Base-by-base conservation (phyloP, 2,797 vertebrate species). In the Gallinago nigripennis region DNA sequence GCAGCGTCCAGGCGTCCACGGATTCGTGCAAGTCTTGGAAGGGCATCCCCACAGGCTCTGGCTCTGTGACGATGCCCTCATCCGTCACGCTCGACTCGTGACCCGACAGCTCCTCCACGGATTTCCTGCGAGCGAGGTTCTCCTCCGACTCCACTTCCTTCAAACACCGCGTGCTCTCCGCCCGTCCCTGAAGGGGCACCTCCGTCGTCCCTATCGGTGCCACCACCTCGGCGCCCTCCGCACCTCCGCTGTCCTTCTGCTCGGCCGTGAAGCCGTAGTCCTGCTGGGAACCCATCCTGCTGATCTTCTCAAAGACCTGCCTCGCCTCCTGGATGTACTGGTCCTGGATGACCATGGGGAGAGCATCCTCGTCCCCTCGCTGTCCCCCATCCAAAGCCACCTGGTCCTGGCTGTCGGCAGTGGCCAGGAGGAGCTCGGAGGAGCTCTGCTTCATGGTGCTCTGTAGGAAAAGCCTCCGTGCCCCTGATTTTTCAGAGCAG, bases 51-150 rank as follows among this genome's bases (percentile, higher is more conserved):
- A 68, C 12, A 4, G 98, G 98, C 58, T 99, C 99, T 1, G 98
- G 98, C 95, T 99, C 99, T 0, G 99, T 99, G 80, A 99, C 99
- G 51, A 99, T 99, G 86, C 99, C 99, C 97, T 99, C 99, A 41
- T 99, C 99, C 2, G 98, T 99, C 97, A 99, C 98, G 64, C 98
- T 99, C 6, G 99, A 99, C 96, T 99, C 99, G 0, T 99, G 99
- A 53, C 99, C 99, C 1, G 99, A 99, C 78, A 99, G 98, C 87
- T 99, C 99, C 93, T 99, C 99, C 90, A 98, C 65, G 3, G 98
- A 99, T 90, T 98, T 98, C 72, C 98, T 96, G 46, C 65, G 96
- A 68, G 96, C 82, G 48, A 99, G 77, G 63, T 96, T 98, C 97
- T 98, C 98, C 85, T 98, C 98, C 0, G 86, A 98, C 71, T 97